Base-by-base conservation (phyloP, 2,888 invertebrate species). In the Sceliomorpha sp. region DNA sequence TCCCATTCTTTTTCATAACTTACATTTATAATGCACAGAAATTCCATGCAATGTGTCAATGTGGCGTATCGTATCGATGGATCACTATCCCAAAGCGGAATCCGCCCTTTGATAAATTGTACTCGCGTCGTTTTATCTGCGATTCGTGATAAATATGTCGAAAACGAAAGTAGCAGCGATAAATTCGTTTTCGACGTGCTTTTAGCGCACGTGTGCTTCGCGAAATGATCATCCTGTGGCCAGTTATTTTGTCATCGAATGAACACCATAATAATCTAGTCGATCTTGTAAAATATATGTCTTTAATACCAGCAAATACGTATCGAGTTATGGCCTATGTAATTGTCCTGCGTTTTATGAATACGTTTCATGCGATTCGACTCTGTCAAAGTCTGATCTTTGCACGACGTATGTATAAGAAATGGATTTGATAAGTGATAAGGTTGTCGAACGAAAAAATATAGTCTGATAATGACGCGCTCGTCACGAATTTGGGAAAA, bases 131-230 rank as follows among this genome's bases (percentile, higher is more conserved):
- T 9, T 58, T 66, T 55, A 67, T 60, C 55, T 60, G 37, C 55
- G 27, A 53, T 37, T 48, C 45, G 42, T 55, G 53, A 60, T 67
- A 60, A 67, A 60, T 55, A 60, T 59, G 59, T 55, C 60, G 36
- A 48, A 67, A 67, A 47, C 48, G 45, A 67, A 48, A 66, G 36
- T 66, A 47, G 39, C 39, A 10, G 45, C 45, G 29, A 63, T 63
- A 63, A 55, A 63, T 63, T 48, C 55, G 24, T 55, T 47, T 63
- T 48, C 48, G 7, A 17, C 9, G 44, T 47, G 37, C 51, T 44
- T 51, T 36, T 45, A 10, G 51, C 50, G 13, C 27, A 13, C 32
- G 48, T 50, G 14, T 26, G 34, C n/a, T 40, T 15, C 10, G 1
- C 14, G 10, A 40, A 59, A 48, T 59, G 10, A 50, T 50, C 29